These are phyloP conservation scores for Drosophila varians DNA, from an alignment of 1,140 invertebrate genomes.

Conservation along the genomic window DNA sequence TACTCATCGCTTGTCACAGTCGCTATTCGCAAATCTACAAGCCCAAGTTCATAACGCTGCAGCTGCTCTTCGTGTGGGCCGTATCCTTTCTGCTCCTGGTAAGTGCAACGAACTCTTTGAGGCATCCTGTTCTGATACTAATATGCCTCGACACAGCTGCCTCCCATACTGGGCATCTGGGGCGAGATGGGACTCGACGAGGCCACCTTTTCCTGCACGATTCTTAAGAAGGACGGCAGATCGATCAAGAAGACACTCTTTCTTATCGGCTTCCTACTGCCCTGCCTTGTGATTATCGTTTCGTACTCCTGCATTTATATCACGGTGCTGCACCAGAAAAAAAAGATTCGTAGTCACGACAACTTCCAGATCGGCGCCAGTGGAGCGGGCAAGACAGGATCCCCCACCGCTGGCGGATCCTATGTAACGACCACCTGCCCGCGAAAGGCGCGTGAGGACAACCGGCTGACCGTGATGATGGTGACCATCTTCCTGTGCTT, in stretches of 20 bases:
- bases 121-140: too few relatives aligned
- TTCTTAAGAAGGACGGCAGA: conserved; percentile 89
- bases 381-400: conserved; percentile 45
- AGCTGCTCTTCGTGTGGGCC: conserved; percentile 91
- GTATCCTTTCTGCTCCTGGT: conserved; percentile 88
- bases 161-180: conserved; percentile 92
- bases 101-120: conserved; percentile 70
- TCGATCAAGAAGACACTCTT: conserved; percentile 95
- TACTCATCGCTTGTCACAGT: conserved; percentile 91
- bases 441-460: conserved; percentile 87
- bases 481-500: conserved; percentile 93
- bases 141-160: conserved; percentile 87
- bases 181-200: conserved; percentile 91
- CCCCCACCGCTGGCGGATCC: conserved; percentile 42
- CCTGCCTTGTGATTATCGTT: conserved; percentile 91
- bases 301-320: conserved; percentile 94
- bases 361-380: conserved; percentile 61
- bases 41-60: conserved; percentile 88
- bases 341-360: conserved; percentile 85
- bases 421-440: conserved; percentile 65
- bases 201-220: conserved; percentile 93
- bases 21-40: conserved; percentile 91
- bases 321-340: conserved; percentile 89
- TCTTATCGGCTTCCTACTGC: conserved; percentile 91
- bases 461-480: conserved; percentile 92